A percentile compares a stretch with the other conserved stretches of the same genome.
Conservation (phyloP, 2,113 vertebrate species). For the Spermophilus dauricus region DNA sequence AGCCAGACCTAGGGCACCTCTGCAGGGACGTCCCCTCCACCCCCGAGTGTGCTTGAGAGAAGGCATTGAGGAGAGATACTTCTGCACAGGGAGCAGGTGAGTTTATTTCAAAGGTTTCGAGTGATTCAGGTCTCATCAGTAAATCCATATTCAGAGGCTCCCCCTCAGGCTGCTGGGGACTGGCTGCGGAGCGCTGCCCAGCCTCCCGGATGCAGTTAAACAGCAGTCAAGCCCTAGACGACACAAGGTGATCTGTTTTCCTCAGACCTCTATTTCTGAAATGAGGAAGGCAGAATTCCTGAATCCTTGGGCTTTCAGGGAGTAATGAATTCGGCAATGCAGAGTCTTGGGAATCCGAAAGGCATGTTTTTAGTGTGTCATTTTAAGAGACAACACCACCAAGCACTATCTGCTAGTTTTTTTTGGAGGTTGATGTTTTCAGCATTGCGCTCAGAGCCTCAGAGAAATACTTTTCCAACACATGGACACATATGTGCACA, state of each 20-base stretch:
- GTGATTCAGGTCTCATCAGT: not conserved
- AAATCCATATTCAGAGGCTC: slow-evolving; percentile 35
- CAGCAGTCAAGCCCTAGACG: not conserved
- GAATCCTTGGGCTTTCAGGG: slow-evolving; percentile 42
- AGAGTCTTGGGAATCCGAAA: slow-evolving; percentile 52
- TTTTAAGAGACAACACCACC: slow-evolving; percentile 35
- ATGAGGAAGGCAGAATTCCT: slow-evolving; percentile 28
- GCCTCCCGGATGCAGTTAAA: not conserved
- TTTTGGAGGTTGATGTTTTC: slow-evolving; percentile 31
- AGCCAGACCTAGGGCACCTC: not conserved
- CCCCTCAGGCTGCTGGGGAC: not conserved
- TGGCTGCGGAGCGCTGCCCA: not conserved
- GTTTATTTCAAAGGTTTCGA: not conserved
- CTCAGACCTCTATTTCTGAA: slow-evolving; percentile 55
- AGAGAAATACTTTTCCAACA: not conserved
- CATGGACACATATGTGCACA: not conserved
- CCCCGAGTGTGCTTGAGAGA: not conserved
- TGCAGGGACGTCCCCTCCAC: not conserved
- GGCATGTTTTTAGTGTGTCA: slow-evolving; percentile 39
- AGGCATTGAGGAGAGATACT: not conserved
- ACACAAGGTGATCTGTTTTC: slow-evolving; percentile 47
- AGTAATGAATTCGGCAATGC: slow-evolving; percentile 41
- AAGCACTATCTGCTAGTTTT: not conserved
- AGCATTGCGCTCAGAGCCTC: slow-evolving; percentile 22
- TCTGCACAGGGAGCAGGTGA: not conserved